A percentile compares a stretch with the other conserved stretches of the same genome.
phyloP scores from a whole-genome alignment of 2,113 vertebrate species.

The Mormyrus iriodes region DNA sequence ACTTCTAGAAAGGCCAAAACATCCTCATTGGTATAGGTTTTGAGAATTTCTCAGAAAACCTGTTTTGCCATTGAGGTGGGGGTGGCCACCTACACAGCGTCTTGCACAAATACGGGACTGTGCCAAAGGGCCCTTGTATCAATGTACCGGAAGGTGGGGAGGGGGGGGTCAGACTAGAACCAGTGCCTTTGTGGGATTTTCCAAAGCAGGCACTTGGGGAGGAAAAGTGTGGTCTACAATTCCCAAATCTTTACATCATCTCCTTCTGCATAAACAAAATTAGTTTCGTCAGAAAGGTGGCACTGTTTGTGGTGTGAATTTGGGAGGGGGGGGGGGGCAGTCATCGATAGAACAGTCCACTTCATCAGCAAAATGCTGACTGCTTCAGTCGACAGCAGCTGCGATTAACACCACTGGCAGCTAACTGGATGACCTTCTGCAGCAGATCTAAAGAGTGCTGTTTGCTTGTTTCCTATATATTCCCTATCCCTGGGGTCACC shows the following conservation, averaged over 20 bases:
- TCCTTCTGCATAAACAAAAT: not conserved
- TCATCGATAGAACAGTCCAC: not conserved
- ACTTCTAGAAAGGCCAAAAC: not conserved
- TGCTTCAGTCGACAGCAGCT: not conserved
- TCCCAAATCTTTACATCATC: not conserved
- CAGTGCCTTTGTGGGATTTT: not conserved
- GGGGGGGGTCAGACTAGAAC: not conserved
- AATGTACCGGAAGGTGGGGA: not conserved
- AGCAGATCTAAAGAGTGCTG: not conserved
- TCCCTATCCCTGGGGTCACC: not conserved
- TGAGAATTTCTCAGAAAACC: not conserved
- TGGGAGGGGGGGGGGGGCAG: too few relatives aligned
- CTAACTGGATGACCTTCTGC: not conserved
- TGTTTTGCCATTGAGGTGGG: not conserved
- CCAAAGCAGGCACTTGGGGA: not conserved
- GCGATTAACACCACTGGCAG: not conserved
- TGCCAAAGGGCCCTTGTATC: not conserved
- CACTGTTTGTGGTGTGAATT: not conserved
- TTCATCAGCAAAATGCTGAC: not conserved
- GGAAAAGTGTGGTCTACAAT: not conserved
- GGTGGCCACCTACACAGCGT: not conserved
- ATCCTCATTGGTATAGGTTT: not conserved
- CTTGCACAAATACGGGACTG: not conserved
- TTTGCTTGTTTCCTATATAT: not conserved
- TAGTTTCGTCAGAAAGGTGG: not conserved